phyloP scores from a whole-genome alignment of 23 tunicate species.

The Halocynthia roretzi region DNA sequence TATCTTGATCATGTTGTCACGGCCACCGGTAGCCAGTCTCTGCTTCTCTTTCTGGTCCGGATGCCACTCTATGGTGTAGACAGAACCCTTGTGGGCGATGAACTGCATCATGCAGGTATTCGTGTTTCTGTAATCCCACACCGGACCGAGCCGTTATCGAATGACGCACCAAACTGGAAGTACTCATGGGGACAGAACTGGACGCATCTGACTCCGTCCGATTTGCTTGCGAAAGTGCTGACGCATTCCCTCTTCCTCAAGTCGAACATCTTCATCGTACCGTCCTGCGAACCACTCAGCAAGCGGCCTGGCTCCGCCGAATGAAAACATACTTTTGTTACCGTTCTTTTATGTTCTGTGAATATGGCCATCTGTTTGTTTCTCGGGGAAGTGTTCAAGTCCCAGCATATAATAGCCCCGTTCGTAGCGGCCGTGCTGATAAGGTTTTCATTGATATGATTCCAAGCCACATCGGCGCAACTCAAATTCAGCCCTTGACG shows the following conservation, averaged over 20 bases:
- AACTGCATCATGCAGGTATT: conserved; percentile 26
- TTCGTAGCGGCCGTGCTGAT: conserved; percentile 89
- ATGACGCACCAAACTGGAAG: conserved; percentile 73
- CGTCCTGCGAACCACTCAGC: conserved; percentile 82
- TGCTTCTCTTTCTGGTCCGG: conserved; percentile 71
- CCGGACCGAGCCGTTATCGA: conserved; percentile 77
- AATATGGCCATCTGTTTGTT: conserved; percentile 52
- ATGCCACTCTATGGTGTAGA: conserved; percentile 82
- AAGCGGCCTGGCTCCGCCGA: conserved; percentile 29
- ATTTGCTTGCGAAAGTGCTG: conserved; percentile 28
- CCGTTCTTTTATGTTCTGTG: conserved; percentile 54
- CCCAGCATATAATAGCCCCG: conserved; percentile 81
- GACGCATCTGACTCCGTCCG: conserved; percentile 81
- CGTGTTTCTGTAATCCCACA: conserved; percentile 34
- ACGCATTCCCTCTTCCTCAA: conserved; percentile 51
- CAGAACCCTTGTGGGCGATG: conserved; percentile 86
- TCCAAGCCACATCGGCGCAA: conserved; percentile 86
- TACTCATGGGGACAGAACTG: conserved; percentile 59
- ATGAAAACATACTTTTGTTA: conserved; percentile 65
- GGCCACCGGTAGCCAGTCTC: conserved; percentile 78
- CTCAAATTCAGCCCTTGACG: conserved; percentile 76
- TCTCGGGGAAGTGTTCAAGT: conserved; percentile 42
- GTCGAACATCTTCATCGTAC: conserved; percentile 79
- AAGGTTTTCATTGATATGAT: conserved; percentile 43
- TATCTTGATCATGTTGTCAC: conserved; percentile 83